phyloP scores from a whole-genome alignment of 1,140 invertebrate genomes.

The Proales similis region DNA sequence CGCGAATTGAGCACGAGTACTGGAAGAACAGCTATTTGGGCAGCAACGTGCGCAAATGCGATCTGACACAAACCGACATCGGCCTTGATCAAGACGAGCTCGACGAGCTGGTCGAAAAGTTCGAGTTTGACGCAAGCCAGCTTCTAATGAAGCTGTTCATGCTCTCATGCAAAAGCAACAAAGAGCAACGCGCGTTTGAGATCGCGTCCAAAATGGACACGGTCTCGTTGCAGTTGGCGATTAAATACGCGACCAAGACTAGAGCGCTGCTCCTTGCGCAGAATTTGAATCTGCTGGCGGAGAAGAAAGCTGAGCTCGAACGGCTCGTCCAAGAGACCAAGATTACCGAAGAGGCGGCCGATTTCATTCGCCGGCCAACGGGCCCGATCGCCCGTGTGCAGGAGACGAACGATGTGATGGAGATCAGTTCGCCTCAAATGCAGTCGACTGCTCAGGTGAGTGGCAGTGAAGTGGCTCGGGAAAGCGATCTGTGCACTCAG shows the following conservation, averaged over 20 bases:
- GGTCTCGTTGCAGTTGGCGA: slow-evolving; percentile 69
- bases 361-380: not conserved
- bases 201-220: slow-evolving; percentile 73
- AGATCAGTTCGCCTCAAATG: slow-evolving; percentile 10
- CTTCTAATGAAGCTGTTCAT: slow-evolving; percentile 81
- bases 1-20: slow-evolving; percentile 60
- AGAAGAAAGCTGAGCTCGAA: slow-evolving; percentile 39
- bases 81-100: slow-evolving; percentile 43
- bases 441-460: not conserved
- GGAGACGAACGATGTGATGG: slow-evolving; percentile 19
- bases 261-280: slow-evolving; percentile 69
- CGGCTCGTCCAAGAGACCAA: not conserved
- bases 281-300: slow-evolving; percentile 50
- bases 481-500: not conserved
- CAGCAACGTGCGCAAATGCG: not conserved
- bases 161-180: slow-evolving; percentile 71
- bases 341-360: not conserved
- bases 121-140: slow-evolving; percentile 55
- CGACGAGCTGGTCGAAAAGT: slow-evolving; percentile 60
- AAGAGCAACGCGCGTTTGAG: slow-evolving; percentile 75
- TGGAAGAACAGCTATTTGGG: slow-evolving; percentile 15
- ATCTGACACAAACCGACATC: slow-evolving; percentile 1
- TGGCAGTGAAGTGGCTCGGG: not conserved
- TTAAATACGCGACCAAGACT: slow-evolving; percentile 73
- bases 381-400: slow-evolving; percentile 7